Percentiles rank a stretch among this genome's conserved stretches.
Conservation (phyloP, 2,113 vertebrate genomes). For the Anseranas semipalmata region DNA sequence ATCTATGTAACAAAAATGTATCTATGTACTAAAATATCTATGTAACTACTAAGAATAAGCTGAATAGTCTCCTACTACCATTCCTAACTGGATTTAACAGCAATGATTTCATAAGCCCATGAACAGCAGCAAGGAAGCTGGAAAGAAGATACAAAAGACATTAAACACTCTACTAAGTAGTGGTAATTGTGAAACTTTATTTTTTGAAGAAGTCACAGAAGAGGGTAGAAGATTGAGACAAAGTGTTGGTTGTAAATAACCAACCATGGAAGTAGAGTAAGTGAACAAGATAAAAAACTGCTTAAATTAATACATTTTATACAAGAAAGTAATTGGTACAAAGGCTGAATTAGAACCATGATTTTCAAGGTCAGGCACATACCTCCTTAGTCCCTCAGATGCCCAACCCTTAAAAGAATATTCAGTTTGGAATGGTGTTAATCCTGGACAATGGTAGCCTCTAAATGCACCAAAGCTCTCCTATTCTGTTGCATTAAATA, state of each 20-base stretch:
- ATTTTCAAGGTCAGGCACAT: not conserved
- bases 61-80: not conserved
- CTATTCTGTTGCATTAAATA: not conserved
- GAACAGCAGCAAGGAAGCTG: not conserved
- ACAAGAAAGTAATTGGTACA: constrained; percentile 4
- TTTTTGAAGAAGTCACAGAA: constrained; percentile 31
- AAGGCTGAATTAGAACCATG: not conserved
- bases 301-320: constrained; percentile 43
- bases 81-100: not conserved
- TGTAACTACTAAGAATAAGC: not conserved
- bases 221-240: constrained; percentile 11
- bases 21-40: not conserved
- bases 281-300: not conserved
- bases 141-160: not conserved
- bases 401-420: not conserved
- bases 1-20: no score
- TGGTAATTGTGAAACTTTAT: constrained; percentile 30
- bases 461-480: not conserved
- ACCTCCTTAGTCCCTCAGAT: not conserved
- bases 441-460: not conserved
- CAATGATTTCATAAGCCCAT: not conserved
- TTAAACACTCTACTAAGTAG: not conserved
- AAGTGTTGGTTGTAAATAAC: not conserved
- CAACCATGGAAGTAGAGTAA: not conserved
- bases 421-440: not conserved